These are phyloP conservation scores for Poeciliopsis presidionis DNA, from an alignment of 2,797 vertebrate genomes.

Conservation along the genomic window DNA sequence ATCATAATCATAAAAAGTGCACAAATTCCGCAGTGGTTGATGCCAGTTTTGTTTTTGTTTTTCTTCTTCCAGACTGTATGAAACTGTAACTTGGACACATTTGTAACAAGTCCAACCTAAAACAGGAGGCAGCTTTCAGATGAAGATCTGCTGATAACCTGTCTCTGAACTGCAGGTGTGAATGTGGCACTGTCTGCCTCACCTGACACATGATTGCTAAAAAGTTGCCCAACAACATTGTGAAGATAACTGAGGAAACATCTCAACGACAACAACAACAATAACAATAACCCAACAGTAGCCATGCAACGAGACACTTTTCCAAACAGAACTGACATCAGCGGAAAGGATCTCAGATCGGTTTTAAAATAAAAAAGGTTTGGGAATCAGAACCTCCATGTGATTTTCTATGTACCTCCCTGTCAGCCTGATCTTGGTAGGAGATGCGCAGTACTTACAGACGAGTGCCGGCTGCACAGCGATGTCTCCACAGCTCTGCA, in stretches of 20 bases:
- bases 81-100: not conserved
- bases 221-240: slow-evolving; percentile 22
- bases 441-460: slow-evolving; percentile 76
- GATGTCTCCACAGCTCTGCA: slow-evolving; percentile 61
- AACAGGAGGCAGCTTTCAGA: not conserved
- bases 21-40: slow-evolving; percentile 19
- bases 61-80: not conserved
- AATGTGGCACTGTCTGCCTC: not conserved
- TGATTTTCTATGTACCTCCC: not conserved
- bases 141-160: slow-evolving; percentile 39
- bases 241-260: not conserved
- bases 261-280: no score
- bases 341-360: not conserved
- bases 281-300: not conserved
- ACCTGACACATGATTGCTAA: not conserved
- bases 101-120: slow-evolving; percentile 17
- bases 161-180: slow-evolving; percentile 16
- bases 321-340: slow-evolving; percentile 12
- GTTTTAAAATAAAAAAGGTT: not conserved
- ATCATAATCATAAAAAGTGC: not conserved
- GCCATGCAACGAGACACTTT: not conserved
- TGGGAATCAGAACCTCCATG: not conserved
- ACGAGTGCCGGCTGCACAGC: slow-evolving; percentile 55
- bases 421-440: slow-evolving; percentile 13
- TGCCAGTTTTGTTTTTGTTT: not conserved